Conservation (phyloP, 2,888 invertebrate species). For the Trachelus troglodyta region DNA sequence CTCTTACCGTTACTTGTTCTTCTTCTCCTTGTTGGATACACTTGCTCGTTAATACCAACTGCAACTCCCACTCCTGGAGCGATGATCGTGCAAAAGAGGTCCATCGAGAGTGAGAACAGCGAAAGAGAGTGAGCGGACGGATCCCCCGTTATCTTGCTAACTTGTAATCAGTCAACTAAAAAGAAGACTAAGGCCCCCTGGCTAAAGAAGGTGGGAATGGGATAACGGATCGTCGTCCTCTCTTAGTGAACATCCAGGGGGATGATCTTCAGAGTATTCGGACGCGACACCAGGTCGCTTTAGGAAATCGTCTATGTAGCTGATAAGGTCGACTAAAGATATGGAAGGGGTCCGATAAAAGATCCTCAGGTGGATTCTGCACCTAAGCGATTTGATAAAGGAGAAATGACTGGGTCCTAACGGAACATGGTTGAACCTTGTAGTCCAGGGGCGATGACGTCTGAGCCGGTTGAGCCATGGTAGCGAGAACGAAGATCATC, state of each 20-base stretch:
- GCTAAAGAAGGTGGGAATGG: background rate
- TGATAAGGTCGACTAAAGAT: background rate
- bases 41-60: background rate
- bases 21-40: background rate
- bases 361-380: background rate
- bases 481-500: background rate
- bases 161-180: background rate
- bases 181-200: background rate
- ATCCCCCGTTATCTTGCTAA: background rate
- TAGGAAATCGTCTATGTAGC: too few species aligned
- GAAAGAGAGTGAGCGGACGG: constrained; percentile 16
- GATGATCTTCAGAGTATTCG: background rate
- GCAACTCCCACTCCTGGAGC: background rate
- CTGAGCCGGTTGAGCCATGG: background rate
- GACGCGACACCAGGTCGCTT: background rate
- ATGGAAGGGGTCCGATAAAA: background rate
- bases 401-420: background rate
- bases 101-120: constrained; percentile 15
- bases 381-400: background rate
- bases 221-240: background rate
- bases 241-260: background rate
- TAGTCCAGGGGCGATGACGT: background rate
- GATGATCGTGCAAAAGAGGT: constrained; percentile 8
- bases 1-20: background rate
- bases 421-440: background rate